Percentiles rank a stretch among this genome's conserved stretches.
These are phyloP conservation scores for Leptarthrus brevirostris DNA, from an alignment of 2,888 invertebrate genomes.

Conservation along the genomic window DNA sequence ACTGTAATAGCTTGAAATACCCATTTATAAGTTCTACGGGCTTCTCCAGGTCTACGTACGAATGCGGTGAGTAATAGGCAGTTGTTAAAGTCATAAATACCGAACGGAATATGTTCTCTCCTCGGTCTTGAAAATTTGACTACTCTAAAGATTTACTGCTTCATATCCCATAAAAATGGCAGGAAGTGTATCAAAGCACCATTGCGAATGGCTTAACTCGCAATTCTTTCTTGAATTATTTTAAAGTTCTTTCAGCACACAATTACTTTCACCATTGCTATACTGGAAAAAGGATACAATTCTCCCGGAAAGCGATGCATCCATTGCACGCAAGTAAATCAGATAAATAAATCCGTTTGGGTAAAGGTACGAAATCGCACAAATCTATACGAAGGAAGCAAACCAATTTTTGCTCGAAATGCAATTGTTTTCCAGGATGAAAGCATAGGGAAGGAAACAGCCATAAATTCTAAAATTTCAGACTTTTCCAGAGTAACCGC, in stretches of 20 bases:
- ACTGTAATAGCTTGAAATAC: too few relatives aligned
- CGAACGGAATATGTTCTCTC: background rate
- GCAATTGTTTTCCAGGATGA: background rate
- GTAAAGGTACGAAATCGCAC: background rate
- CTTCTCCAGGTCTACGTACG: too few relatives aligned
- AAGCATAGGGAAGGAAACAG: background rate
- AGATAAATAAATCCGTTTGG: background rate
- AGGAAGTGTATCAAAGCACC: background rate
- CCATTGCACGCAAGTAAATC: too few relatives aligned
- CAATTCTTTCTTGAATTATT: background rate
- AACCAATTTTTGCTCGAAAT: background rate
- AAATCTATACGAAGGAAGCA: background rate
- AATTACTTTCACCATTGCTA: too few relatives aligned
- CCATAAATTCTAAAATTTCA: constrained; percentile 20
- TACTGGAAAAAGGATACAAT: too few relatives aligned
- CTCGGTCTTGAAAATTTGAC: background rate
- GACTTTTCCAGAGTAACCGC: constrained; percentile 22
- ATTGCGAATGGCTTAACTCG: background rate
- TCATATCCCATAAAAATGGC: background rate
- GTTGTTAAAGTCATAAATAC: background rate
- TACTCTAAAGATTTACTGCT: background rate
- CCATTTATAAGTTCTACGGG: too few relatives aligned
- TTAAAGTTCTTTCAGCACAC: too few relatives aligned
- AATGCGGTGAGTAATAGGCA: background rate
- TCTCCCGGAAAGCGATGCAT: too few relatives aligned